Conservation (phyloP, 2,888 invertebrate species). For the Amphiduros pacificus region DNA sequence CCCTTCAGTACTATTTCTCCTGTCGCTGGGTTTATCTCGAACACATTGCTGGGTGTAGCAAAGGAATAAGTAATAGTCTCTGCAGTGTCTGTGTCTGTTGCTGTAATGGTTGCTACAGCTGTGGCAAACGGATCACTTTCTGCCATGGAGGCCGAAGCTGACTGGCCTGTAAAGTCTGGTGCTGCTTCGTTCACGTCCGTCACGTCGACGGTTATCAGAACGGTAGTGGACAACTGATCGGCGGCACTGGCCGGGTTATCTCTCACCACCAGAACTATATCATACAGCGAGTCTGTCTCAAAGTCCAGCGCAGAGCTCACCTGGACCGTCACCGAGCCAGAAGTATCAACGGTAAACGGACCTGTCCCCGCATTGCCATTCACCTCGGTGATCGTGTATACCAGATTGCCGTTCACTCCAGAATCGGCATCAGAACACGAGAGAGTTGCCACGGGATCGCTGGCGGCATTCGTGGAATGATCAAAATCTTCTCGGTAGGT, state of each 20-base stretch:
- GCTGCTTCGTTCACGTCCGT: slow-evolving; percentile 1
- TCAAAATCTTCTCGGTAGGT: neutral
- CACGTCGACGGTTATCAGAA: neutral
- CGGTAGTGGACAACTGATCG: neutral
- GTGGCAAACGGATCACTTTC: neutral
- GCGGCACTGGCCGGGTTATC: neutral
- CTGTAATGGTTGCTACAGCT: neutral
- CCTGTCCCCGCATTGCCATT: neutral
- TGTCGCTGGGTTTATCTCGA: neutral
- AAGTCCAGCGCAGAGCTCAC: neutral
- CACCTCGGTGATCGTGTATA: neutral
- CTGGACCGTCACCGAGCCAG: neutral
- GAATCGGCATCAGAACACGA: slow-evolving; percentile 29
- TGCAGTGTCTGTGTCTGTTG: neutral
- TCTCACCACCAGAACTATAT: neutral
- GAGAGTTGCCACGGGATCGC: slow-evolving; percentile 23
- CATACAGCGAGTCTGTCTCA: neutral
- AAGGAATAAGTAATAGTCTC: neutral
- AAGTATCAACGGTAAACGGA: neutral
- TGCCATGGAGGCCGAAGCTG: neutral
- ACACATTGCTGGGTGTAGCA: neutral
- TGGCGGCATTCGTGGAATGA: neutral
- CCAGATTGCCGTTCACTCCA: neutral
- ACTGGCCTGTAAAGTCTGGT: neutral
- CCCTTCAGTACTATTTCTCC: neutral